Evolutionary conservation across 2,797 vertebrate species (phyloP).

Genomic region (Cynodonichthys magdalenae): DNA sequence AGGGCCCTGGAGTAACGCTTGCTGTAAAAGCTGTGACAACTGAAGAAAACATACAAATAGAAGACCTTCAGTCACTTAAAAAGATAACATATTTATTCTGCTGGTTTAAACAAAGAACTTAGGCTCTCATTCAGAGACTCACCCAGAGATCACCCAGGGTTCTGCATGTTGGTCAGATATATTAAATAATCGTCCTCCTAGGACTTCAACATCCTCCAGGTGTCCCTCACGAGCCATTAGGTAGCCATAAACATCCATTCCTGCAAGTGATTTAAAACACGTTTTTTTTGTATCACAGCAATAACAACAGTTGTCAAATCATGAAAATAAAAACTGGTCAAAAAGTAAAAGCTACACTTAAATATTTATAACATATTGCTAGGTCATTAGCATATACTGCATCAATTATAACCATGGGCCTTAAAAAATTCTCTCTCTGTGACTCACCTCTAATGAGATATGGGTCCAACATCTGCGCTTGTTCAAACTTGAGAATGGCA

Average conservation of each 20-base stretch:
- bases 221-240: constrained; percentile 95
- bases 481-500: constrained; percentile 96
- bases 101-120: neutral
- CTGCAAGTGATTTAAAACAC: constrained; percentile 58
- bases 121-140: constrained; percentile 39
- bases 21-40: constrained; percentile 98
- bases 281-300: neutral
- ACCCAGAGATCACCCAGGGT: constrained; percentile 99
- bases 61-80: neutral
- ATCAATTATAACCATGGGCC: neutral
- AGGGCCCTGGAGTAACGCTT: constrained; percentile 96
- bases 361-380: neutral
- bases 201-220: constrained; percentile 96
- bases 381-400: neutral
- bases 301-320: neutral
- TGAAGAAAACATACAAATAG: constrained; percentile 53
- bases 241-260: constrained; percentile 99
- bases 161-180: constrained; percentile 98
- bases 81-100: neutral
- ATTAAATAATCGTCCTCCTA: constrained; percentile 97
- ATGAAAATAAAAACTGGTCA: neutral
- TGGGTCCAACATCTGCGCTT: constrained; percentile 97
- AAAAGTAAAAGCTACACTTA: neutral
- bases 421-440: neutral
- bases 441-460: constrained; percentile 94